Conservation (phyloP, 2,797 vertebrate species). For the Naso thynnoides region DNA sequence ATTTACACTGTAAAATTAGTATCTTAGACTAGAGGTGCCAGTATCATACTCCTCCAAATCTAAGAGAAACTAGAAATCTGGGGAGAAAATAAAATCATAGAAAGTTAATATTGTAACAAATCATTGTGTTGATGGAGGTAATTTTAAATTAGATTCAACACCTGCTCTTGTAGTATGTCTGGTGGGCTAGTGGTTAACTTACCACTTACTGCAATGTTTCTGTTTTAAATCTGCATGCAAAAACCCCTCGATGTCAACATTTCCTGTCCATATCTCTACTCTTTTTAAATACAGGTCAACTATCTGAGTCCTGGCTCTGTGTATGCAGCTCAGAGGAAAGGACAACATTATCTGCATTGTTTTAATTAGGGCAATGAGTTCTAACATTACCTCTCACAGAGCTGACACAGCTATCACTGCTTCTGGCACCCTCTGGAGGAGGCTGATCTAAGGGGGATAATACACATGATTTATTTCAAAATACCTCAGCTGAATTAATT, state of each 20-base stretch:
- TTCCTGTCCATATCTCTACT: neutral
- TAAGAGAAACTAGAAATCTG: constrained; percentile 83
- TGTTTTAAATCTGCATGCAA: neutral
- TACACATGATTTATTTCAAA: neutral
- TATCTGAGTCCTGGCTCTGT: neutral
- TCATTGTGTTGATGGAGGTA: neutral
- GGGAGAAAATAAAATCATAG: constrained; percentile 18
- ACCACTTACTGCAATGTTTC: accelerated
- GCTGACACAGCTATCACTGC: constrained; percentile 86
- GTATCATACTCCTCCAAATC: constrained; percentile 90
- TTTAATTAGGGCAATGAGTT: constrained; percentile 7
- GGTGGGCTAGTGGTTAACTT: accelerated
- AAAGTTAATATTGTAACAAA: neutral
- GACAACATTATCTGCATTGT: neutral
- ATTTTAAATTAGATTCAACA: neutral
- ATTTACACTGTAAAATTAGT: constrained; percentile 7
- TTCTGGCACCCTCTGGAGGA: constrained; percentile 90
- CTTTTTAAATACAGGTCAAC: too few species aligned
- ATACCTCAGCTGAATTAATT: accelerated
- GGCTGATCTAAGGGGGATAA: constrained; percentile 83
- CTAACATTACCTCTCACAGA: constrained; percentile 90
- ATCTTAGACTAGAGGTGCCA: constrained; percentile 93
- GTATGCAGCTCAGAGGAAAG: neutral
- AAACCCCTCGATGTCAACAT: neutral
- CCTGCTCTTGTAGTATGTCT: neutral